phyloP scores from a whole-genome alignment of 2,888 invertebrate species.

The Copidosoma aretas region DNA sequence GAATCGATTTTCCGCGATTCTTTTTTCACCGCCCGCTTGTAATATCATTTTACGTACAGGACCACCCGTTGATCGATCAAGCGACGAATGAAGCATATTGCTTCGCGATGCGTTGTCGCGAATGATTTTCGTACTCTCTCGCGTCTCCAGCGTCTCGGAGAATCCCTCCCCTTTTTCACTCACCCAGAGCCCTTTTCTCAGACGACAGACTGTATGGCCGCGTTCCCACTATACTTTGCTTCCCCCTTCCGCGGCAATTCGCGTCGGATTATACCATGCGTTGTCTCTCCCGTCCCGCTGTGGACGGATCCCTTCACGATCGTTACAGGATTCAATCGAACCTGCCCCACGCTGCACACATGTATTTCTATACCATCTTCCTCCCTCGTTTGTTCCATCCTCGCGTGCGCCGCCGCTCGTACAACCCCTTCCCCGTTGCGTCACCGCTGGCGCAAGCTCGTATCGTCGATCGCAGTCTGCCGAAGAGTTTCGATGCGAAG shows the following conservation, averaged over 20 bases:
- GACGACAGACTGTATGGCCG: neutral
- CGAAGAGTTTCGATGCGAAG: slow-evolving; percentile 7
- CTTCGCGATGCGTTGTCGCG: neutral
- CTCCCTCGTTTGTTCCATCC: no score
- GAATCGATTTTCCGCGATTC: no score
- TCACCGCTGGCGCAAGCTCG: slow-evolving; percentile 8
- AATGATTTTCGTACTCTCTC: neutral
- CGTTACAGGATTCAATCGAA: slow-evolving; percentile 57
- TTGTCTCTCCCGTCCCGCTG: slow-evolving; percentile 48
- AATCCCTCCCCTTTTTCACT: neutral
- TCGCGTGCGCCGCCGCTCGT: neutral
- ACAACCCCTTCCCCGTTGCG: slow-evolving; percentile 33
- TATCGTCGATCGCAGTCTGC: slow-evolving; percentile 16
- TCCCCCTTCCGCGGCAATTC: slow-evolving; percentile 48
- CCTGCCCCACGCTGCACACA: slow-evolving; percentile 2
- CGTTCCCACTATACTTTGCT: neutral
- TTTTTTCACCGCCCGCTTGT: no score
- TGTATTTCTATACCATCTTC: no score
- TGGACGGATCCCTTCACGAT: slow-evolving; percentile 54
- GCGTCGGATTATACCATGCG: slow-evolving; percentile 54
- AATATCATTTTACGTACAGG: no score
- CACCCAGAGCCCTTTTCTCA: neutral
- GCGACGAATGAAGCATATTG: no score
- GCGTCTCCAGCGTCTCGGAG: no score
- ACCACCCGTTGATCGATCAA: no score